A percentile compares a stretch with the other conserved stretches of the same genome.
phyloP scores from a whole-genome alignment of 1,140 invertebrate species.

The Anoplolepis gracilipes region DNA sequence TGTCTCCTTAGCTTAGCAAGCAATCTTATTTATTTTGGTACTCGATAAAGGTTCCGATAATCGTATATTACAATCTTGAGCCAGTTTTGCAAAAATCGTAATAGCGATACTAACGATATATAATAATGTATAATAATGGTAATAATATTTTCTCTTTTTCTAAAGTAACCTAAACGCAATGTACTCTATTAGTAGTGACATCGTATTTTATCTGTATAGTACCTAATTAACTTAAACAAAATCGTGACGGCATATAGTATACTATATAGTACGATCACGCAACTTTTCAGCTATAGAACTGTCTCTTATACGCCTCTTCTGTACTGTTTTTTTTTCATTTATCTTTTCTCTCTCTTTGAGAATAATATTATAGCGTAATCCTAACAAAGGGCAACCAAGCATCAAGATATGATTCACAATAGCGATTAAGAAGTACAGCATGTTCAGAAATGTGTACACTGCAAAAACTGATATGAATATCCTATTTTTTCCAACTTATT shows the following conservation, averaged over 20 bases:
- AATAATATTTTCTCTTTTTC: conserved; percentile 73
- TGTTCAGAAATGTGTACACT: conserved; percentile 19
- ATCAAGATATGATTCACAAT: conserved; percentile 1
- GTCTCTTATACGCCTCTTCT: conserved; percentile 49
- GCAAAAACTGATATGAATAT: conserved; percentile 64
- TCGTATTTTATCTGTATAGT: conserved; percentile 80
- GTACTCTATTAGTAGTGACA: conserved; percentile 77
- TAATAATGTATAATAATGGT: conserved; percentile 81
- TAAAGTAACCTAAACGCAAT: conserved; percentile 83
- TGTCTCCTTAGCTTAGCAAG: conserved; percentile 79
- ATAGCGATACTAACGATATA: conserved; percentile 78
- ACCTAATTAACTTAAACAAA: conserved; percentile 82
- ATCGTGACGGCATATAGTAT: conserved; percentile 65
- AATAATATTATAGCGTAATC: conserved; percentile 41
- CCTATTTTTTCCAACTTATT: conserved; percentile 18
- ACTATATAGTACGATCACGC: conserved; percentile 67
- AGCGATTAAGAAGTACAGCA: conserved; percentile 32
- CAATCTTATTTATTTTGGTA: conserved; percentile 85
- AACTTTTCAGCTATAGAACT: conserved; percentile 59
- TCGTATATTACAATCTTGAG: conserved; percentile 85
- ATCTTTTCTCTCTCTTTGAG: neutral
- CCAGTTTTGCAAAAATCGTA: conserved; percentile 83
- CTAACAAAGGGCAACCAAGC: conserved; percentile 35
- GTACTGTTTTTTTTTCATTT: neutral
- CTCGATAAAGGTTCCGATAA: conserved; percentile 80